phyloP scores from a whole-genome alignment of 2,888 invertebrate genomes.

The Phania funesta region DNA sequence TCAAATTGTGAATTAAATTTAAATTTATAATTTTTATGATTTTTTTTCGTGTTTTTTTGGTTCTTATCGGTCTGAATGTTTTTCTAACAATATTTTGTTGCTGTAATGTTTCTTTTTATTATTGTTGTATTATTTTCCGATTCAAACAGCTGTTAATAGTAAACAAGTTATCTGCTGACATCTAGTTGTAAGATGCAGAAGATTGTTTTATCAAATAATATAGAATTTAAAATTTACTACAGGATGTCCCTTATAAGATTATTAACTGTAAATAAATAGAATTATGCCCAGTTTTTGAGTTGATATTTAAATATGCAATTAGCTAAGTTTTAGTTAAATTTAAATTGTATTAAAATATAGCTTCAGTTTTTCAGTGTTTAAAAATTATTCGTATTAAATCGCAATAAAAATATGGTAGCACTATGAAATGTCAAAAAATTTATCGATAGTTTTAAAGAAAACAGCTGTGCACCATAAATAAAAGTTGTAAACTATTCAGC shows the following conservation, averaged over 20 bases:
- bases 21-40: conserved; percentile 31
- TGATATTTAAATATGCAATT: too few relatives aligned
- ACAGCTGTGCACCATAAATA: too few relatives aligned
- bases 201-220: not conserved
- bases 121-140: conserved; percentile 12
- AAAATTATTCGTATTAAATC: too few relatives aligned
- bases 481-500: too few relatives aligned
- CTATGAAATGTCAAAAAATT: too few relatives aligned
- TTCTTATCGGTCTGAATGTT: conserved; percentile 27
- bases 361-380: too few relatives aligned
- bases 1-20: conserved; percentile 53
- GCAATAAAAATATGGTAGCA: too few relatives aligned
- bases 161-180: not conserved
- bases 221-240: not conserved
- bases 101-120: conserved; percentile 15
- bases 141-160: conserved; percentile 17
- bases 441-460: too few relatives aligned
- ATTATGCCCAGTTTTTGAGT: too few relatives aligned
- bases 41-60: conserved; percentile 6
- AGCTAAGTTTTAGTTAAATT: too few relatives aligned
- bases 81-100: conserved; percentile 21
- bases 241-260: not conserved
- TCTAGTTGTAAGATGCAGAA: not conserved
- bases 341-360: too few relatives aligned
- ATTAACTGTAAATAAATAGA: too few relatives aligned